These are phyloP conservation scores for Echinarachnius parma DNA, from an alignment of 53 echinoderm and acorn worm species.

Conservation along the genomic window DNA sequence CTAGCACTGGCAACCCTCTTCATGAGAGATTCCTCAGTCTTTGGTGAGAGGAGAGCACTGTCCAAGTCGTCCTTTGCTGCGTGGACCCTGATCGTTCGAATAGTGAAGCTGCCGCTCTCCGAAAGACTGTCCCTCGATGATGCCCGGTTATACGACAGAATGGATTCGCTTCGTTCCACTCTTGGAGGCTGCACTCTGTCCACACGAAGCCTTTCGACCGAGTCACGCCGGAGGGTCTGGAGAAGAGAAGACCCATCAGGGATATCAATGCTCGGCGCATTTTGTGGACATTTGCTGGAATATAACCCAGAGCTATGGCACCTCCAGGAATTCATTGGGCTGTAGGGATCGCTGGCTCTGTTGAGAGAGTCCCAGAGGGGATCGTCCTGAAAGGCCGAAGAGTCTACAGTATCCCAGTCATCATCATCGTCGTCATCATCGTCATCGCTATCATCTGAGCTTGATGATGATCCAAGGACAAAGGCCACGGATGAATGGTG, in stretches of 20 bases:
- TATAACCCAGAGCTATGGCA: slow-evolving; percentile 3
- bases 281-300: not conserved
- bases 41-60: not conserved
- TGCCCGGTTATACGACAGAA: not conserved
- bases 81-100: slow-evolving; percentile 6
- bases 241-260: no score
- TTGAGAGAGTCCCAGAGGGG: slow-evolving; percentile 38
- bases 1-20: slow-evolving; percentile 25
- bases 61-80: slow-evolving; percentile 16
- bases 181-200: no score
- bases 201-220: no score
- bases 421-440: slow-evolving; percentile 20
- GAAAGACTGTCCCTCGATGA: not conserved
- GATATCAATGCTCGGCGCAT: no score
- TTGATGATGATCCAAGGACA: slow-evolving; percentile 7
- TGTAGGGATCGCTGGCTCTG: slow-evolving; percentile 19
- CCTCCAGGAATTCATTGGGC: slow-evolving; percentile 35
- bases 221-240: no score
- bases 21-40: not conserved
- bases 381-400: slow-evolving; percentile 1
- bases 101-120: not conserved
- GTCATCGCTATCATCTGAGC: slow-evolving; percentile 9
- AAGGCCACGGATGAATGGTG: slow-evolving; percentile 32
- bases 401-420: slow-evolving; percentile 34
- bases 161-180: no score